These are phyloP conservation scores for Pteruthius melanotis DNA, from an alignment of 2,113 vertebrate species.

Conservation along the genomic window DNA sequence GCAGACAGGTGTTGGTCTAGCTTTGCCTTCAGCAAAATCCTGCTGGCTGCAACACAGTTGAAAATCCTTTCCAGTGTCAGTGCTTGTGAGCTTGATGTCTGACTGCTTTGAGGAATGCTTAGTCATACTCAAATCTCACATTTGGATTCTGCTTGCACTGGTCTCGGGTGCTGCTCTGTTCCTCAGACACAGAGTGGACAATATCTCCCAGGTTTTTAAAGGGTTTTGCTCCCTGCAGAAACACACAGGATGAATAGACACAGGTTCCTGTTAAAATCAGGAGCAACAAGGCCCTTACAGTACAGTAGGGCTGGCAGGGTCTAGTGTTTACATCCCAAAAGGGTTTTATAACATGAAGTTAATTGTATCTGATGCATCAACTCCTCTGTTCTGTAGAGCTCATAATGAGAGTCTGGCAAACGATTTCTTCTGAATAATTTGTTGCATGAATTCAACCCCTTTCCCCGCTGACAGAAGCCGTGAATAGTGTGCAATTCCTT, in stretches of 20 bases:
- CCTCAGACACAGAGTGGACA: neutral
- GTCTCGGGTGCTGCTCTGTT: neutral
- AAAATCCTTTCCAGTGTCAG: neutral
- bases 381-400: slow-evolving; percentile 8
- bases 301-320: neutral
- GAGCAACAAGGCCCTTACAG: neutral
- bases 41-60: neutral
- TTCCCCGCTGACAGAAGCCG: neutral
- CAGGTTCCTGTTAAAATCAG: neutral
- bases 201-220: neutral
- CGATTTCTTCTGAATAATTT: slow-evolving; percentile 33
- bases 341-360: slow-evolving; percentile 28
- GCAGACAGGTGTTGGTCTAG: neutral
- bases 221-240: neutral
- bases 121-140: neutral
- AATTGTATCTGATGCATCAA: slow-evolving; percentile 25
- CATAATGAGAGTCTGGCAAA: slow-evolving; percentile 33
- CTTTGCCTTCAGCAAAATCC: neutral
- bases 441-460: slow-evolving; percentile 9
- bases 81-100: neutral
- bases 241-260: neutral
- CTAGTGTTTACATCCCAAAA: neutral
- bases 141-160: neutral
- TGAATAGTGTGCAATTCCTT: neutral
- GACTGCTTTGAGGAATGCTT: neutral